Conservation (phyloP, 2,113 vertebrate genomes). For the Poeciliopsis prolifica region DNA sequence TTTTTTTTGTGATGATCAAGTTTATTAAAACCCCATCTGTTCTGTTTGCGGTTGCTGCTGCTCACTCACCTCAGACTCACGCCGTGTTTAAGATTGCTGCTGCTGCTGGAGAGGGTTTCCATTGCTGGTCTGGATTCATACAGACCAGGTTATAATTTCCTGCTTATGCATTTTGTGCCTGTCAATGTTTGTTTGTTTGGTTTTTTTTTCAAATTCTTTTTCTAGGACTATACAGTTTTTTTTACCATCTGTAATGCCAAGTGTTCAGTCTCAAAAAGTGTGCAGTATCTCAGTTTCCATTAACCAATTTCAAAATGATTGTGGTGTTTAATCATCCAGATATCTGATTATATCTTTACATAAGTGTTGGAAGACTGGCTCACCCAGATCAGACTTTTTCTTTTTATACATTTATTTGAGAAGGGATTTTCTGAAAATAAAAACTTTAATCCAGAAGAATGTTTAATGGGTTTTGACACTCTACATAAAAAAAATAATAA, state of each 20-base stretch:
- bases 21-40: slow-evolving; percentile 47
- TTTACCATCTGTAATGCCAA: slow-evolving; percentile 25
- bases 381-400: slow-evolving; percentile 11
- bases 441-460: background rate
- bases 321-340: background rate
- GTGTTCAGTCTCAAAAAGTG: background rate
- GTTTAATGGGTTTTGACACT: background rate
- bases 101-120: background rate
- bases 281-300: background rate
- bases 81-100: background rate
- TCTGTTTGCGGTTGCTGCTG: slow-evolving; percentile 31
- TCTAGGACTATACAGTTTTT: background rate
- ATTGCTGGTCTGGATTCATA: background rate
- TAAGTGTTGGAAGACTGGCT: slow-evolving; percentile 21
- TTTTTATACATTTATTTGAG: background rate
- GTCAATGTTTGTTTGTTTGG: slow-evolving; percentile 25
- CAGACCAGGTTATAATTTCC: background rate
- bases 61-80: slow-evolving; percentile 5
- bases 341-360: background rate
- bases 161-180: slow-evolving; percentile 48
- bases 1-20: slow-evolving; percentile 16
- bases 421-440: background rate
- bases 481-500: too few relatives aligned
- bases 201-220: slow-evolving; percentile 13
- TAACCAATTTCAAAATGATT: background rate